Percentiles rank a stretch among this genome's conserved stretches.
Conservation (phyloP, 2,888 invertebrate genomes). For the Parnassius orleans region DNA sequence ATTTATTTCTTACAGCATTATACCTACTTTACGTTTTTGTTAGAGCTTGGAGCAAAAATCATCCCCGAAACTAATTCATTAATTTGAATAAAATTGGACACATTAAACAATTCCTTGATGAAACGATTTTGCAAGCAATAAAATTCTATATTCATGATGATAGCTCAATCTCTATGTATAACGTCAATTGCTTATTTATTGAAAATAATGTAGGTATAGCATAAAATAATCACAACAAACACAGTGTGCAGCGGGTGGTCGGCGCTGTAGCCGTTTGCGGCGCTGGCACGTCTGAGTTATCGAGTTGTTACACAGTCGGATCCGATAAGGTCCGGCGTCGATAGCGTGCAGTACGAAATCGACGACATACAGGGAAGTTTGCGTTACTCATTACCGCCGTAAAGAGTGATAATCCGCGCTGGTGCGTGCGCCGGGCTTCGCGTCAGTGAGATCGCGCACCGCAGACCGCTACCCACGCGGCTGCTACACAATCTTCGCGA, state of each 20-base stretch:
- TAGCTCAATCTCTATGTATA: slow-evolving; percentile 42
- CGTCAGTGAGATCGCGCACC: slow-evolving; percentile 46
- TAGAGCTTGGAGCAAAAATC: no score
- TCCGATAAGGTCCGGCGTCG: slow-evolving; percentile 59
- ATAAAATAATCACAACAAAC: slow-evolving; percentile 54
- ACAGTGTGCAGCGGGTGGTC: slow-evolving; percentile 43
- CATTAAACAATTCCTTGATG: no score
- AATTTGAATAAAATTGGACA: no score
- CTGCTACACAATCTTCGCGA: slow-evolving; percentile 37
- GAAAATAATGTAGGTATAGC: slow-evolving; percentile 57
- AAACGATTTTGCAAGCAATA: slow-evolving; percentile 23
- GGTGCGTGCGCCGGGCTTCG: slow-evolving; percentile 45
- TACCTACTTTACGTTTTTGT: no score
- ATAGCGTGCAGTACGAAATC: slow-evolving; percentile 51
- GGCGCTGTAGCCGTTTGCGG: slow-evolving; percentile 48
- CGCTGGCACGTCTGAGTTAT: slow-evolving; percentile 48
- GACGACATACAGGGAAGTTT: slow-evolving; percentile 53
- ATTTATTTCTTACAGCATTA: no score
- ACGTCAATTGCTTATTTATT: slow-evolving; percentile 62
- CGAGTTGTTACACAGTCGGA: slow-evolving; percentile 52
- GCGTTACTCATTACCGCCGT: slow-evolving; percentile 63
- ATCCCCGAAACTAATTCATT: no score
- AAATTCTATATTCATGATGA: slow-evolving; percentile 35
- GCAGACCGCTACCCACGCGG: slow-evolving; percentile 37
- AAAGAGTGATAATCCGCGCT: slow-evolving; percentile 60